These are phyloP conservation scores for Hystrix cristata DNA, from an alignment of 2,113 vertebrate genomes.

Conservation along the genomic window DNA sequence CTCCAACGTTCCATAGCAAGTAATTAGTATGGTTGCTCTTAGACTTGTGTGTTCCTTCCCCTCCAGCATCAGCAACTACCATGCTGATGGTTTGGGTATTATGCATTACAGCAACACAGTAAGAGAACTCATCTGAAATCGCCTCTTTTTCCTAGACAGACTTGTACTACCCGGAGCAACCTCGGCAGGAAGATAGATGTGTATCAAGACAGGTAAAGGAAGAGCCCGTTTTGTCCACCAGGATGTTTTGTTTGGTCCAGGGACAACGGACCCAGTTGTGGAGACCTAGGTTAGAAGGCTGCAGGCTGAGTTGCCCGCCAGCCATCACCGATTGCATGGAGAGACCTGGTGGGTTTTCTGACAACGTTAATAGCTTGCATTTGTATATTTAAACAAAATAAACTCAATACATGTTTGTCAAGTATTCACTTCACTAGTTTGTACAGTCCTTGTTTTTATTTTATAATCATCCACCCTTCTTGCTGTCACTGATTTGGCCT, in stretches of 20 bases:
- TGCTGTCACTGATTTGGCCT: not conserved
- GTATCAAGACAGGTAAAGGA: not conserved
- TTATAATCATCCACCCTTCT: not conserved
- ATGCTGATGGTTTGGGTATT: not conserved
- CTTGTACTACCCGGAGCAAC: not conserved
- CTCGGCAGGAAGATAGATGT: not conserved
- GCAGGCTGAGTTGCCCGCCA: not conserved
- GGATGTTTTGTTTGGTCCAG: not conserved
- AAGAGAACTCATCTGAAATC: not conserved
- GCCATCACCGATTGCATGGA: not conserved
- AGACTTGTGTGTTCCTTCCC: not conserved
- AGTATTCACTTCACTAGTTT: not conserved
- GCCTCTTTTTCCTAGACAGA: not conserved
- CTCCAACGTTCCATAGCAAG: not conserved
- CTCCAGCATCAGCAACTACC: not conserved
- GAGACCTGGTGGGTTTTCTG: not conserved
- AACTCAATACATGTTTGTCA: not conserved
- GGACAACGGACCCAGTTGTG: not conserved
- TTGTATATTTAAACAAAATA: not conserved
- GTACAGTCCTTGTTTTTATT: slow-evolving; percentile 19
- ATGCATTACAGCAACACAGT: not conserved
- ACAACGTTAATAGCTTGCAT: not conserved
- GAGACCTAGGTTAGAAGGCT: not conserved
- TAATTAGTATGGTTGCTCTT: not conserved
- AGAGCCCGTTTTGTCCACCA: not conserved